Conservation (phyloP, 2,797 vertebrate genomes). For the Clamator glandarius region DNA sequence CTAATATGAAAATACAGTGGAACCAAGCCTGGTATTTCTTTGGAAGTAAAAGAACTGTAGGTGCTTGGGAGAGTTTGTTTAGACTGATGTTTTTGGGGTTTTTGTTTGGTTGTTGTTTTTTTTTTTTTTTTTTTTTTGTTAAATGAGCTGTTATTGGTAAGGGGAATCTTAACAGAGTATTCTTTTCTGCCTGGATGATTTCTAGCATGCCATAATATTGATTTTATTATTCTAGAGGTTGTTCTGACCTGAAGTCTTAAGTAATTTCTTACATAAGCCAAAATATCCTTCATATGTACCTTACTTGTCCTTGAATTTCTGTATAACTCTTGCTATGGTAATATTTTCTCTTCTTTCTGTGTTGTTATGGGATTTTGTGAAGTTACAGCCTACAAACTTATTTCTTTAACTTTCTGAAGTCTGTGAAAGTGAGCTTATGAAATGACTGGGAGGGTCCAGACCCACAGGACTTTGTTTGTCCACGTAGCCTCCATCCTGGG, state of each 20-base stretch:
- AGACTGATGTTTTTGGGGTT: not conserved
- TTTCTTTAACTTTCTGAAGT: not conserved
- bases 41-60: not conserved
- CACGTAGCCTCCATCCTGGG: not conserved
- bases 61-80: not conserved
- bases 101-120: not conserved
- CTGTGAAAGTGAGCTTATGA: not conserved
- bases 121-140: not conserved
- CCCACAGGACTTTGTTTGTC: not conserved
- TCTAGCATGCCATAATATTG: not conserved
- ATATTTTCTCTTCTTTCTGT: not conserved
- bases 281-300: not conserved
- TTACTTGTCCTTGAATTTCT: not conserved
- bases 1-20: not conserved
- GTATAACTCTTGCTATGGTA: not conserved
- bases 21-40: not conserved
- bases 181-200: not conserved
- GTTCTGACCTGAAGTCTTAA: not conserved
- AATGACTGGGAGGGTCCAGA: not conserved
- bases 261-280: not conserved
- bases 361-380: not conserved
- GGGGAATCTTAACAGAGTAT: not conserved
- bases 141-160: not conserved
- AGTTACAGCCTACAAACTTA: not conserved
- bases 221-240: not conserved